Conservation (phyloP, 2,113 vertebrate species). For the Catharus fuscescens region DNA sequence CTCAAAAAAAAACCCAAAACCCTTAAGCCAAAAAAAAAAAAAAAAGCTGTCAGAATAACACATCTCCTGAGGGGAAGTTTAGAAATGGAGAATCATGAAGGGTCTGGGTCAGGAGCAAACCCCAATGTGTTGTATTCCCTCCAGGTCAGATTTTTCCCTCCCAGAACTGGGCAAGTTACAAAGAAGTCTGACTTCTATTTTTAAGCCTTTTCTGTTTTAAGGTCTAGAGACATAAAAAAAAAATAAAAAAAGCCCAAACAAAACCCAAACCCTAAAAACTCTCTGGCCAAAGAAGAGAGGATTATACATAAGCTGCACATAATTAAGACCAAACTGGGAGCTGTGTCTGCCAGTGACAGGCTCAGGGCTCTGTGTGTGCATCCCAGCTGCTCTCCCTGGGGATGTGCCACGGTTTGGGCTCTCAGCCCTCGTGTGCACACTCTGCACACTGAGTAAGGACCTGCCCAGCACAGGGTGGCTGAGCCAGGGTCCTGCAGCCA, state of each 20-base stretch:
- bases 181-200: not conserved
- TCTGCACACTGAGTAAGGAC: rapidly evolving
- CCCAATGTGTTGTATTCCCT: not conserved
- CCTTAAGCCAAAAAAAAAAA: not conserved
- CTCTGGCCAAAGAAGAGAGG: not conserved
- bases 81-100: not conserved
- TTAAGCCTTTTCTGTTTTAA: not conserved
- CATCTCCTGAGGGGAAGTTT: not conserved
- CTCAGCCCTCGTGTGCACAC: not conserved
- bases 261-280: not conserved
- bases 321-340: not conserved
- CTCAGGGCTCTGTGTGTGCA: not conserved
- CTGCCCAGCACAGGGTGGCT: not conserved
- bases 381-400: not conserved
- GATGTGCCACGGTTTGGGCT: not conserved
- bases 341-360: not conserved
- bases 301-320: not conserved
- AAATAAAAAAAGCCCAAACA: not conserved
- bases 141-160: constrained; percentile 5
- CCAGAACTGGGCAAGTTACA: not conserved
- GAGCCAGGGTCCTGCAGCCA: not conserved
- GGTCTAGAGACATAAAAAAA: not conserved
- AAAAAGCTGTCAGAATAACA: not conserved
- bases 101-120: not conserved
- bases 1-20: not conserved